Evolutionary conservation across 2,113 vertebrate species (phyloP).

Genomic region (Paedocypris sp.): DNA sequence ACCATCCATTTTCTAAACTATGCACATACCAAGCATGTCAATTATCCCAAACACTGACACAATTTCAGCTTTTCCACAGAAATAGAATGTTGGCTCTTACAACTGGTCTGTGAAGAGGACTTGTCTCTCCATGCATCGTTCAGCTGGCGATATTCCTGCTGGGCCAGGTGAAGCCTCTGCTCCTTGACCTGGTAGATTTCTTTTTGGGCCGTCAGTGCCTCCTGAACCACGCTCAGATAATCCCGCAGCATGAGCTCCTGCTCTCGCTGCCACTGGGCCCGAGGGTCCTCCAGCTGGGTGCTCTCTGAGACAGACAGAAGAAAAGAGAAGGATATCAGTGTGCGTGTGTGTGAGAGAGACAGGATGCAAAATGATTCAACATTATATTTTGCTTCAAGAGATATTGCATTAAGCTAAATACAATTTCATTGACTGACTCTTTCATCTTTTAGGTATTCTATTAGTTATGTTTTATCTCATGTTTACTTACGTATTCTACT

Average conservation of each 20-base stretch:
- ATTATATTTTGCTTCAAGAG: too few relatives aligned
- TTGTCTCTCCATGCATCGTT: conserved; percentile 88
- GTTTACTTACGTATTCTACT: too few relatives aligned
- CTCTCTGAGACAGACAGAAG: conserved; percentile 47
- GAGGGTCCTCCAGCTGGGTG: conserved; percentile 96
- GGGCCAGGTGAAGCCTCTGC: conserved; percentile 83
- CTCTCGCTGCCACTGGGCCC: conserved; percentile 87
- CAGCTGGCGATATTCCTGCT: conserved; percentile 87
- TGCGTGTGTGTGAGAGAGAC: too few relatives aligned
- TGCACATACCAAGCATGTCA: too few relatives aligned
- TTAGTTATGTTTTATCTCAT: too few relatives aligned
- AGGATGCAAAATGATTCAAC: too few relatives aligned
- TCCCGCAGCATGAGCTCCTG: conserved; percentile 95
- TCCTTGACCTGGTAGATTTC: conserved; percentile 97
- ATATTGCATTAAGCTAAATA: too few relatives aligned
- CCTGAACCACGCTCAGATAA: conserved; percentile 85
- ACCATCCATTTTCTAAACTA: too few relatives aligned
- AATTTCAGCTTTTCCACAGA: too few relatives aligned
- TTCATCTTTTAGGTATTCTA: too few relatives aligned
- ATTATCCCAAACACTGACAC: too few relatives aligned
- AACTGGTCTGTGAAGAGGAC: conserved; percentile 84
- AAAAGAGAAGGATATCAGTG: neutral
- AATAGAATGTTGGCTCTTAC: conserved; percentile 60
- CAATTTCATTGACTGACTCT: too few relatives aligned
- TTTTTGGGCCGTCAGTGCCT: conserved; percentile 85